These are phyloP conservation scores for Nannoperca australis DNA, from an alignment of 2,797 vertebrate species.

Conservation along the genomic window DNA sequence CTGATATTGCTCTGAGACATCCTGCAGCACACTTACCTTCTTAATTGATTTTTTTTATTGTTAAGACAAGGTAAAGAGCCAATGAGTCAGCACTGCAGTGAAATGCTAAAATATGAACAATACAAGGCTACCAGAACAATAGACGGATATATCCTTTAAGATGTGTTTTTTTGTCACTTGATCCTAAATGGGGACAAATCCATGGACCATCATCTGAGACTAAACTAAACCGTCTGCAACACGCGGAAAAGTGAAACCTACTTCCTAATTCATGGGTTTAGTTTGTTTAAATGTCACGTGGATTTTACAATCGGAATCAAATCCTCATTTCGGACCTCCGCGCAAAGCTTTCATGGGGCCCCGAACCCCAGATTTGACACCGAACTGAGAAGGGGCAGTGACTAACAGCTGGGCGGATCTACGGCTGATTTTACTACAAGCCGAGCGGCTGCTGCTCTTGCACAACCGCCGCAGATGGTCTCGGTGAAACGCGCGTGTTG, in stretches of 20 bases:
- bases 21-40: not conserved
- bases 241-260: not conserved
- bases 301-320: not conserved
- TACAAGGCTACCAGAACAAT: not conserved
- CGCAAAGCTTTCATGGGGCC: not conserved
- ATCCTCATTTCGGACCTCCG: not conserved
- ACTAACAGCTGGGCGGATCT: constrained; percentile 10
- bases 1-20: constrained; percentile 44
- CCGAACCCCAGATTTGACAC: not conserved
- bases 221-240: not conserved
- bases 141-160: no score
- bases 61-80: not conserved
- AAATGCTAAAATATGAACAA: not conserved
- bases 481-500: not conserved
- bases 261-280: accelerated
- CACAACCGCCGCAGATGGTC: no score
- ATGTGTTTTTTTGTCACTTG: not conserved
- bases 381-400: not conserved
- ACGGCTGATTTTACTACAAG: not conserved
- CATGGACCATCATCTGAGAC: not conserved
- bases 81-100: not conserved
- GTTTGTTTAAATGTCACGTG: not conserved
- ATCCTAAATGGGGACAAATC: not conserved
- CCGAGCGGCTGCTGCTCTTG: not conserved
- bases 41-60: constrained; percentile 14